These are phyloP conservation scores for Brachionus plicatilis DNA, from an alignment of 1,140 invertebrate species.

Conservation along the genomic window DNA sequence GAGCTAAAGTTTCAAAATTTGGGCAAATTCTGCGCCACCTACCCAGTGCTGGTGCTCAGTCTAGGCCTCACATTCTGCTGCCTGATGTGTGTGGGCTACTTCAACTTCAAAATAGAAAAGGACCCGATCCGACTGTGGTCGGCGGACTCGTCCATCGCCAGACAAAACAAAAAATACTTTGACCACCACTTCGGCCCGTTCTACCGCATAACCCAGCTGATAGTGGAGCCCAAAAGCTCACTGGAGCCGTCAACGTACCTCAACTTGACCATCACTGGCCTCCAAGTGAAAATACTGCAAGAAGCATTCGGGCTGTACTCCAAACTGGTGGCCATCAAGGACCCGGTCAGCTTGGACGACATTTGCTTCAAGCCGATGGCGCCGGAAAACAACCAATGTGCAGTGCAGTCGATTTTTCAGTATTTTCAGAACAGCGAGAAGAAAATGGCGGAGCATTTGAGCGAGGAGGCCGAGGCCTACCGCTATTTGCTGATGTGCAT, in stretches of 20 bases:
- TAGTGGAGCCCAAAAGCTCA: not conserved
- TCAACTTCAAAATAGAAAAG: conserved; percentile 71
- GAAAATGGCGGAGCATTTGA: not conserved
- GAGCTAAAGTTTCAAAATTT: not conserved
- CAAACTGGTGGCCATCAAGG: not conserved
- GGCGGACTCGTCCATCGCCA: conserved; percentile 72
- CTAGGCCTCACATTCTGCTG: conserved; percentile 63
- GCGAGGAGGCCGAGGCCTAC: not conserved
- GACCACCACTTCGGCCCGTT: conserved; percentile 58
- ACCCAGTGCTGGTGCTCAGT: conserved; percentile 71
- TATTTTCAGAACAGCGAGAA: conserved; percentile 24
- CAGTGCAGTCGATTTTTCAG: not conserved
- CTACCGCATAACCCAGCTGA: conserved; percentile 39
- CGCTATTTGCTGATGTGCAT: conserved; percentile 13
- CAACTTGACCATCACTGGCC: not conserved
- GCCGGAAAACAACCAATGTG: conserved; percentile 36
- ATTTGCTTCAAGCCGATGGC: conserved; percentile 26
- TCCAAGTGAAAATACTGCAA: not conserved
- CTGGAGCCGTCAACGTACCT: not conserved
- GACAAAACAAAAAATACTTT: conserved; percentile 80
- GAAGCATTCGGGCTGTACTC: not conserved
- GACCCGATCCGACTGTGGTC: conserved; percentile 97
- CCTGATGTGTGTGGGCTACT: conserved; percentile 64
- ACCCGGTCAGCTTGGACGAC: conserved; percentile 42
- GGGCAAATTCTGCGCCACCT: conserved; percentile 69